Percentiles rank a stretch among this genome's conserved stretches.
Evolutionary conservation across 2,888 invertebrate species (phyloP).

Genomic region (Mallateleia sp.): DNA sequence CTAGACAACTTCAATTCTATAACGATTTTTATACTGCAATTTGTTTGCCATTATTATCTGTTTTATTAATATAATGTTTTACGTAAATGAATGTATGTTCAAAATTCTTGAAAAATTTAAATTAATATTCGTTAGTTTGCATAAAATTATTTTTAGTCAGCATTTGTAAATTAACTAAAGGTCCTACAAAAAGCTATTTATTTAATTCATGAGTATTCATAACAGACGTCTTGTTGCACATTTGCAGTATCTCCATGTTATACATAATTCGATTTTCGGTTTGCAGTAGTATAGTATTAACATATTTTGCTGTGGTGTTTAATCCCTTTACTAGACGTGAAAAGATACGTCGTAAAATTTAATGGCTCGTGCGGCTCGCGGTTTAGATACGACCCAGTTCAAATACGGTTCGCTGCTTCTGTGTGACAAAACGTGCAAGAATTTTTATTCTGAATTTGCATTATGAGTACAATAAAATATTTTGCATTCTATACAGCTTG

Average conservation of each 20-base stretch:
- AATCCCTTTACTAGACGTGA: conserved; percentile 77
- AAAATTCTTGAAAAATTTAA: no score
- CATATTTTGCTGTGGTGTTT: conserved; percentile 77
- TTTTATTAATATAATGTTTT: no score
- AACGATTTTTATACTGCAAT: no score
- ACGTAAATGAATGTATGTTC: no score
- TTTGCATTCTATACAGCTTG: conserved; percentile 61
- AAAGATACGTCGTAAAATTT: conserved; percentile 79
- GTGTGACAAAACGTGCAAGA: conserved; percentile 72
- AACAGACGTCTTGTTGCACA: conserved; percentile 14
- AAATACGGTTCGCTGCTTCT: conserved; percentile 69
- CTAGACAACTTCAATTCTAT: no score
- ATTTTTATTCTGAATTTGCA: conserved; percentile 74
- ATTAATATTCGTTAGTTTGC: no score
- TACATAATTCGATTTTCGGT: conserved; percentile 70
- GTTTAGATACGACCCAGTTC: conserved; percentile 76
- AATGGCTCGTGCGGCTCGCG: conserved; percentile 76
- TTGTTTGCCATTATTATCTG: no score
- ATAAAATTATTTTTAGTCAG: no score
- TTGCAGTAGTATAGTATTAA: conserved; percentile 64
- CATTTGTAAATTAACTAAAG: no score
- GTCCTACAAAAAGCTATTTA: no score
- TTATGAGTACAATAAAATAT: conserved; percentile 65
- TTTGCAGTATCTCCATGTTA: conserved; percentile 40
- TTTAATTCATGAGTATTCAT: conserved; percentile 5